These are phyloP conservation scores for Meteorus sp. DNA, from an alignment of 1,140 invertebrate genomes.

Conservation along the genomic window DNA sequence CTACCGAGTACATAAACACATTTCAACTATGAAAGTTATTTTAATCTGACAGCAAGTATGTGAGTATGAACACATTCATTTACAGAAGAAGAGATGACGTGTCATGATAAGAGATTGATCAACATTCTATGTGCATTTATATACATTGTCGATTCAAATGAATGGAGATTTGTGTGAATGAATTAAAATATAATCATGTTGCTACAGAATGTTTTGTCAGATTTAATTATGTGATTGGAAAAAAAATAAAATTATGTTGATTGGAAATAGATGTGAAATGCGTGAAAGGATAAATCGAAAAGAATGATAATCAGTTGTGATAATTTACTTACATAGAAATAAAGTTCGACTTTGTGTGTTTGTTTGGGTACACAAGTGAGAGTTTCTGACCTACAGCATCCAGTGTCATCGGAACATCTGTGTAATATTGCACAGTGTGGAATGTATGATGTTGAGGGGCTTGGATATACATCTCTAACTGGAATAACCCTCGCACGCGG, in stretches of 20 bases:
- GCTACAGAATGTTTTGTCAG: no score
- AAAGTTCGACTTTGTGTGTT: slow-evolving; percentile 65
- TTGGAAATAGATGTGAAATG: no score
- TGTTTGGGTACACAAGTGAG: slow-evolving; percentile 70
- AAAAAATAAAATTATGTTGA: no score
- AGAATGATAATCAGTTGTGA: neutral
- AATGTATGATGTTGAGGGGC: slow-evolving; percentile 69
- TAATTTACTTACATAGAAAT: slow-evolving; percentile 71
- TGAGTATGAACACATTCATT: neutral
- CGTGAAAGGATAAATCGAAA: no score
- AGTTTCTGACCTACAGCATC: slow-evolving; percentile 68
- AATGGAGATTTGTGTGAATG: no score
- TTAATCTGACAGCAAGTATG: neutral
- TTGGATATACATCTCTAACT: slow-evolving; percentile 67
- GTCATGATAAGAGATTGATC: no score
- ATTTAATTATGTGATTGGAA: no score
- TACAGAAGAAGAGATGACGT: no score
- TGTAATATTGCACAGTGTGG: slow-evolving; percentile 76
- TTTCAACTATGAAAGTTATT: slow-evolving; percentile 20
- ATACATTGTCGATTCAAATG: no score
- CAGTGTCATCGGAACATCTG: slow-evolving; percentile 76
- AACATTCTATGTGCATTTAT: no score
- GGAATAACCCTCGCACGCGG: slow-evolving; percentile 67
- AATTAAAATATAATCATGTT: no score
- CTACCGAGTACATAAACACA: slow-evolving; percentile 20